Percentiles rank a stretch among this genome's conserved stretches.
Evolutionary conservation across 2,888 invertebrate species (phyloP).

Genomic region (Odontocerum albicorne): DNA sequence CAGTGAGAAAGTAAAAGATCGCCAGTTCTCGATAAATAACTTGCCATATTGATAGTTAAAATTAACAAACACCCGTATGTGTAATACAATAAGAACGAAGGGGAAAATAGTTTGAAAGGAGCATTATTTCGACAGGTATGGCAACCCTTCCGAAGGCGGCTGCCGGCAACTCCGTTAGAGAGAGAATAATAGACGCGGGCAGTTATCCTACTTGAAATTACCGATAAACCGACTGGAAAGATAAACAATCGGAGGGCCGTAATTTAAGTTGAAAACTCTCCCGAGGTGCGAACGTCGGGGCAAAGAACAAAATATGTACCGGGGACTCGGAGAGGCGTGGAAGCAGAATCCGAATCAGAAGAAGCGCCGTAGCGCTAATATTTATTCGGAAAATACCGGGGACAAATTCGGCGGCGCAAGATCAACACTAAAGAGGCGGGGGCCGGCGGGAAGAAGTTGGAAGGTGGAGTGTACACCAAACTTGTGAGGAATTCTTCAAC

Average conservation of each 20-base stretch:
- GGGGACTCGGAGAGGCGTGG: too few relatives aligned
- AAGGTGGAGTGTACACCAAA: too few relatives aligned
- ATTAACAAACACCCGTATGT: too few relatives aligned
- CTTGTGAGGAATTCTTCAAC: conserved; percentile 11
- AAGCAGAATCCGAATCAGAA: not conserved
- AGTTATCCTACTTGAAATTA: conserved; percentile 35
- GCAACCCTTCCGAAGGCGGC: too few relatives aligned
- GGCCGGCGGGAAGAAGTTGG: not conserved
- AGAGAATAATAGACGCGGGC: conserved; percentile 34
- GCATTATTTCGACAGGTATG: too few relatives aligned
- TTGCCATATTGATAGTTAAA: too few relatives aligned
- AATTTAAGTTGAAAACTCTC: conserved; percentile 33
- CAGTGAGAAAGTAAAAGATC: too few relatives aligned
- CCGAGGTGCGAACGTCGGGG: conserved; percentile 13
- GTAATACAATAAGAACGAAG: too few relatives aligned
- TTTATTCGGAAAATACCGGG: conserved; percentile 35
- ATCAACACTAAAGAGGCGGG: conserved; percentile 34
- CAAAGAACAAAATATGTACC: too few relatives aligned
- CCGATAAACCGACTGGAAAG: conserved; percentile 35
- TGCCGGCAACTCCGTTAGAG: conserved; percentile 6
- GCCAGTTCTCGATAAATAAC: too few relatives aligned
- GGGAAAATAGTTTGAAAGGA: too few relatives aligned
- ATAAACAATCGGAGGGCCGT: conserved; percentile 34
- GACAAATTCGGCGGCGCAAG: conserved; percentile 34
- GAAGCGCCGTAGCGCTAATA: conserved; percentile 28